A percentile compares a stretch with the other conserved stretches of the same genome.
These are phyloP conservation scores for Meleagris gallopavo DNA, from an alignment of 2,113 vertebrate genomes.

Conservation along the genomic window DNA sequence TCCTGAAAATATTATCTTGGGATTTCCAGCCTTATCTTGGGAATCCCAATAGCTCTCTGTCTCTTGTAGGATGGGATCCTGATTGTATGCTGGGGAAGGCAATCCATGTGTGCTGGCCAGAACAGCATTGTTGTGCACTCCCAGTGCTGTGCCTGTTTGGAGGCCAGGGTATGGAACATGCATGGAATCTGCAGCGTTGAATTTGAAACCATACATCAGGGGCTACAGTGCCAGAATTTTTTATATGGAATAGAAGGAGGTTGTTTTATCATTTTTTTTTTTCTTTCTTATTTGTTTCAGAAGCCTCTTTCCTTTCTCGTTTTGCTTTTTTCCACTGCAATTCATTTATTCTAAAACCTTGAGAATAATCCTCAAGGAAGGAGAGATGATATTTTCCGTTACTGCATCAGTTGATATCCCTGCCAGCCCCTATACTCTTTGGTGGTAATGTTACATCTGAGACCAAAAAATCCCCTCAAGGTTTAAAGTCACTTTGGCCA, in stretches of 20 bases:
- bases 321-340: neutral
- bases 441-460: neutral
- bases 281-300: neutral
- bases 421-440: neutral
- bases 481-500: conserved; percentile 49
- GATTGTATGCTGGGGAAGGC: neutral
- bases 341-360: conserved; percentile 26
- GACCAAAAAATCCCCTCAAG: conserved; percentile 5
- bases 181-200: neutral
- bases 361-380: conserved; percentile 33
- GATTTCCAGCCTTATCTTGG: neutral
- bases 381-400: neutral
- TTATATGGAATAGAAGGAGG: neutral
- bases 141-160: neutral
- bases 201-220: neutral
- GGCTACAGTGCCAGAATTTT: neutral
- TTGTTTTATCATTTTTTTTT: neutral
- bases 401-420: neutral
- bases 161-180: neutral
- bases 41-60: neutral
- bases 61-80: neutral
- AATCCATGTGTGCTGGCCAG: neutral
- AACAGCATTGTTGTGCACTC: neutral
- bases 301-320: neutral
- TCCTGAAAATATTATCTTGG: neutral